A percentile compares a stretch with the other conserved stretches of the same genome.
These are phyloP conservation scores for Upupa epops DNA, from an alignment of 2,113 vertebrate species.

Conservation along the genomic window DNA sequence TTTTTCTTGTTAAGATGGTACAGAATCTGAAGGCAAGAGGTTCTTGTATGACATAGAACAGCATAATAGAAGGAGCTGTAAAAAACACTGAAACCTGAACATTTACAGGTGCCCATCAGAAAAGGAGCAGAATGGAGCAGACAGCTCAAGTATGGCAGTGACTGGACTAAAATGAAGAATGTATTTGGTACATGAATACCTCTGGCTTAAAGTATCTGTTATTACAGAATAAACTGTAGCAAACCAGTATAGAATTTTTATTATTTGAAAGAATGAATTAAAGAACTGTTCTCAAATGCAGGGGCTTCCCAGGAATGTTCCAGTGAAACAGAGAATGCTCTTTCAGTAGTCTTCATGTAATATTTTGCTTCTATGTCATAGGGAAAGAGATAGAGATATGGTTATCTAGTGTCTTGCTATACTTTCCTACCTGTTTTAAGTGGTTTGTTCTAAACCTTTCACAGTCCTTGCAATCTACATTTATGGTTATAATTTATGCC, in stretches of 20 bases:
- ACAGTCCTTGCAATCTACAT: neutral
- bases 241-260: neutral
- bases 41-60: neutral
- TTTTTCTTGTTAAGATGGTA: neutral
- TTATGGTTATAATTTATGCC: neutral
- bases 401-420: neutral
- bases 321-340: neutral
- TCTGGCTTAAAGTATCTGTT: neutral
- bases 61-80: neutral
- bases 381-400: neutral
- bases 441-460: neutral
- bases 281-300: neutral
- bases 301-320: neutral
- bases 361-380: neutral
- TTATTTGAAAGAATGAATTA: neutral
- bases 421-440: neutral
- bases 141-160: neutral
- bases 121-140: neutral
- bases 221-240: neutral
- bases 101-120: neutral
- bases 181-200: neutral
- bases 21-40: neutral
- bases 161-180: constrained; percentile 3
- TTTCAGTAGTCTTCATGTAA: neutral
- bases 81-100: neutral